Base-by-base conservation (phyloP, 2,888 invertebrate genomes). In the Euplexia lucipara region DNA sequence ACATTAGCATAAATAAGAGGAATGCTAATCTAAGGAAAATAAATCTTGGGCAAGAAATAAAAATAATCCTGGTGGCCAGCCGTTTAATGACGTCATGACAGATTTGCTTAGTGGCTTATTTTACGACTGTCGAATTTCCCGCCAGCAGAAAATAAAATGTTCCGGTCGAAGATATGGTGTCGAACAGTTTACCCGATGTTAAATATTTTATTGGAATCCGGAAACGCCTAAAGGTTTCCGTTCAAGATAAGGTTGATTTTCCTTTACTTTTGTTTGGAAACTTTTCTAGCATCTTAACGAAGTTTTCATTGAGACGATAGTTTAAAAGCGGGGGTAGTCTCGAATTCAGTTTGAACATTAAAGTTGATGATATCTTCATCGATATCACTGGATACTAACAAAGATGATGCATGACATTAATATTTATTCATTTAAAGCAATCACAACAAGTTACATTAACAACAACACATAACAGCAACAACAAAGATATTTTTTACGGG, bases 1-100 rank as follows among this genome's bases (percentile, higher is more conserved):
- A 94, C 95, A 95, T 95, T 95, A 95, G 94, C 95, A 95, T 95
- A 95, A 95, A 95, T 94, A 94, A 94, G 93, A 92, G 91, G 89
- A 92, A 93, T 93, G 95, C 94, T 95, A 95, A 95, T 95, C 94
- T 93, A 87, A 90, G 90, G 91, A 91, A 91, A 94, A 95, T 95
- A 95, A 95, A 95, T 95, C 93, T 93, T 88, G 85, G 84, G 84
- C 61, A 84, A 86, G 91, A 90, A 93, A 94, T 93, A 93, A 95
- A 95, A 94, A 94, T 92, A 93, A 94, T 92, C 91, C 90, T 84
- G 67, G 82, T 81, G 84, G 86, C 77, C 78, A 85, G 86, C 84
- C 87, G 83, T 88, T 90, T 89, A 90, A 90, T 91, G 91, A 91
- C 86, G 85, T 82, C 86, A 82, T 90, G 90, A 91, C 90, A 87